Evolutionary conservation across 2,888 invertebrate species (phyloP).

Genomic region (Alviniconcha strummeri): DNA sequence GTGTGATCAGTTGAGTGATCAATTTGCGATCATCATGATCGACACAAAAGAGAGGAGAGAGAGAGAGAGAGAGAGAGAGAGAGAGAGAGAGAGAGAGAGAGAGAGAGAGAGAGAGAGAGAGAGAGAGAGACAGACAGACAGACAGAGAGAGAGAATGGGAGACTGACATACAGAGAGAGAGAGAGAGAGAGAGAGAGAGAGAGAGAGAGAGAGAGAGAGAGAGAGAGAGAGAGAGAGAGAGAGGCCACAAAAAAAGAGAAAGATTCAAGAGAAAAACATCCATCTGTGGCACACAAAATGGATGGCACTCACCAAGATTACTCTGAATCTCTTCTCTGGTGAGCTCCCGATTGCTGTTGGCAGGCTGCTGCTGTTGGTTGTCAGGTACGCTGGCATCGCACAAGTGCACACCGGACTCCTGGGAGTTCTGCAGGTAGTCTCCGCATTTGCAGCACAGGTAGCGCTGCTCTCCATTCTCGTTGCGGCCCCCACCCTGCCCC

Average conservation of each 20-base stretch:
- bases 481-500: slow-evolving; percentile 35
- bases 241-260: not conserved
- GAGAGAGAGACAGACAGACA: too few species aligned
- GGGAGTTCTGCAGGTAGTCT: slow-evolving; percentile 61
- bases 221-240: not conserved
- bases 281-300: too few species aligned
- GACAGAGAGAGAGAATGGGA: too few species aligned
- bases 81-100: not conserved
- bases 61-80: slow-evolving; percentile 3
- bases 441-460: slow-evolving; percentile 63
- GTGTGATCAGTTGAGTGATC: too few species aligned
- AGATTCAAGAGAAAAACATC: too few species aligned
- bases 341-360: slow-evolving; percentile 31
- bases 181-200: not conserved
- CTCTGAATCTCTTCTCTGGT: slow-evolving; percentile 29
- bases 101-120: not conserved
- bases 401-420: slow-evolving; percentile 61
- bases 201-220: not conserved
- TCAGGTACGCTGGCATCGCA: slow-evolving; percentile 57
- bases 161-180: too few species aligned
- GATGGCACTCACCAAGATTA: slow-evolving; percentile 26
- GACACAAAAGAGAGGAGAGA: too few species aligned
- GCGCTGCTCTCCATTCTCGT: slow-evolving; percentile 37
- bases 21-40: too few species aligned
- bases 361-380: slow-evolving; percentile 36